Base-by-base conservation (phyloP, 2,113 vertebrate genomes). In the Malurus cyaneus region DNA sequence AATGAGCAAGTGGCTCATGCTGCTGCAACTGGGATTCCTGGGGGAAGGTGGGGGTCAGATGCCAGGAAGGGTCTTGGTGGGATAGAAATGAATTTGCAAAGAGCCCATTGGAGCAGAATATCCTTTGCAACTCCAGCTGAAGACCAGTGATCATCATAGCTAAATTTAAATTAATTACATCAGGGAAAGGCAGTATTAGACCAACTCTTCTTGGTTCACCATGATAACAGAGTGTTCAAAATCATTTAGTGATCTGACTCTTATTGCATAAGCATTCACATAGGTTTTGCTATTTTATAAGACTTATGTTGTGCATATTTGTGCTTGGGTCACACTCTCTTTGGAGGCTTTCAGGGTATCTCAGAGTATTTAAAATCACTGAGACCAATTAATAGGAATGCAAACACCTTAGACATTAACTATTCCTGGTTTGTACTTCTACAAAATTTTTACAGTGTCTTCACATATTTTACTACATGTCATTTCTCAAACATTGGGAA, bases 291-390 rank as follows among this genome's bases (percentile, higher is more conserved):
- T 54, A 23, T 42, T 82, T 79, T 72, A 8, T 1, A 80, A 64
- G 11, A 32, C 42, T 60, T 42, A 14, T 32, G 19, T 14, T 32
- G 4, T 88, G 53, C 8, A 18, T 20, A 14, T 4, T 61, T 88
- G 16, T 0, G 0, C 7, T 86, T 76, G 18, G 13, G 13, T 24
- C 14, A 57, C 2, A 8, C 2, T 29, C 4, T n/a, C 14, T 46
- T 57, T 69, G 3, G 5, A 42, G 18, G 2, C 7, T 86, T 62
- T 57, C n/a, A 26, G 31, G 16, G n/a, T 73, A 49, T 42, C 19
- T 93, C 42, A 47, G 18, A 41, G 11, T 59, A 23, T 44, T 86
- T 72, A 44, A 42, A 47, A 59, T 39, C 26, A 41, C 28, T 60
- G 47, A 76, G 11, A 52, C 5, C 41, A 31, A 17, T 4, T 21